Conservation (phyloP, 2,113 vertebrate species). For the Bos indicus region DNA sequence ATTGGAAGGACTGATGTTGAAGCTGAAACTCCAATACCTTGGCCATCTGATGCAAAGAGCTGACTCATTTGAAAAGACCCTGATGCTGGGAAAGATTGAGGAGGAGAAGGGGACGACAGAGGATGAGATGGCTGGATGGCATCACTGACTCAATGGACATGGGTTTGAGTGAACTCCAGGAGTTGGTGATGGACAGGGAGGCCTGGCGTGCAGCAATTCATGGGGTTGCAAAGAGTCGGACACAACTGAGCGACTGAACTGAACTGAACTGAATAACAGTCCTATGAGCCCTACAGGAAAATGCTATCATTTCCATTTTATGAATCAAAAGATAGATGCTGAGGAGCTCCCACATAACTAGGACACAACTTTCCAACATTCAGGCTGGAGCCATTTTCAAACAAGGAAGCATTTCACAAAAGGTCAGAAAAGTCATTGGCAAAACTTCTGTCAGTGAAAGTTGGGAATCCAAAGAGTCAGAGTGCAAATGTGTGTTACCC, state of each 20-base stretch:
- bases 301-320: background rate
- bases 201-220: too few relatives aligned
- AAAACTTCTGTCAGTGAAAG: background rate
- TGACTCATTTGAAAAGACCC: too few relatives aligned
- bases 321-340: background rate
- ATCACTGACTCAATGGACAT: too few relatives aligned
- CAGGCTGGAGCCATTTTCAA: background rate
- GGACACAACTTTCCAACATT: background rate
- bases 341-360: background rate
- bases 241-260: background rate
- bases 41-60: too few relatives aligned
- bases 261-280: background rate
- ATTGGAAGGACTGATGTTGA: too few relatives aligned
- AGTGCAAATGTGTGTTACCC: background rate
- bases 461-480: background rate
- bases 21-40: too few relatives aligned
- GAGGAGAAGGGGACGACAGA: too few relatives aligned
- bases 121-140: too few relatives aligned
- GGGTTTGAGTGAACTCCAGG: rapidly evolving
- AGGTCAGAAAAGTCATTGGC: background rate
- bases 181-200: too few relatives aligned
- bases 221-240: background rate
- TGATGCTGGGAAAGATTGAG: too few relatives aligned
- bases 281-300: background rate
- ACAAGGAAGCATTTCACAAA: background rate